phyloP scores from a whole-genome alignment of 1,140 invertebrate genomes.

The Drosophila arizonae region DNA sequence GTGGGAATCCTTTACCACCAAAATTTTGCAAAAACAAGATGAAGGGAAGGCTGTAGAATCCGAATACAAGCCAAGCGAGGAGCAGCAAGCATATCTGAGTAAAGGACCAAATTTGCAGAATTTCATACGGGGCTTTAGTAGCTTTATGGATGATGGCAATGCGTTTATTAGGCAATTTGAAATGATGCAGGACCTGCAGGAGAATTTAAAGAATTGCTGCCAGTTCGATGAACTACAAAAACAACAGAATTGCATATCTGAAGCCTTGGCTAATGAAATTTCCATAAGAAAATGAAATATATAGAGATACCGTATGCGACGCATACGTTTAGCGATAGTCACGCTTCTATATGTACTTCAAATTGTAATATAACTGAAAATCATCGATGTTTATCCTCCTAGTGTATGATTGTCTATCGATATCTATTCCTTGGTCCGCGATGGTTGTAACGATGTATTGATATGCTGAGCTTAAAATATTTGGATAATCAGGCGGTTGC shows the following conservation, averaged over 20 bases:
- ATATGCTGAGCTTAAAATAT: no score
- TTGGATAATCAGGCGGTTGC: no score
- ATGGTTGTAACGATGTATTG: no score
- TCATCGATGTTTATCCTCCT: no score
- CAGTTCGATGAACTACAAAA: neutral
- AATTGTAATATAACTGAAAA: no score
- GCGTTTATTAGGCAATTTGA: conserved; percentile 36
- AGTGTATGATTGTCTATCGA: no score
- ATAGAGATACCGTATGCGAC: no score
- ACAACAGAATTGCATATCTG: neutral
- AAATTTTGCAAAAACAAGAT: neutral
- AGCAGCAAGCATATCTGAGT: conserved; percentile 50
- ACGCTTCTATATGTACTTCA: no score
- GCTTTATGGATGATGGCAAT: conserved; percentile 42
- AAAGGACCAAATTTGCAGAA: conserved; percentile 53
- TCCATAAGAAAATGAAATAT: no score
- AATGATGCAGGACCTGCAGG: conserved; percentile 31
- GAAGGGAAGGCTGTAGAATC: neutral
- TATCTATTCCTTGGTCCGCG: no score
- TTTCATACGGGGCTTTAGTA: conserved; percentile 46
- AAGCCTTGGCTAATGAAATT: conserved; percentile 20
- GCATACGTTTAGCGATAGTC: no score
- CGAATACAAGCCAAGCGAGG: conserved; percentile 28
- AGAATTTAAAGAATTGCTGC: conserved; percentile 25
- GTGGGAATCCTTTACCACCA: conserved; percentile 32